Evolutionary conservation across 2,888 invertebrate species (phyloP), one percentile per base, ranked within the genome.

Genomic region (Choreutis nemorana): DNA sequence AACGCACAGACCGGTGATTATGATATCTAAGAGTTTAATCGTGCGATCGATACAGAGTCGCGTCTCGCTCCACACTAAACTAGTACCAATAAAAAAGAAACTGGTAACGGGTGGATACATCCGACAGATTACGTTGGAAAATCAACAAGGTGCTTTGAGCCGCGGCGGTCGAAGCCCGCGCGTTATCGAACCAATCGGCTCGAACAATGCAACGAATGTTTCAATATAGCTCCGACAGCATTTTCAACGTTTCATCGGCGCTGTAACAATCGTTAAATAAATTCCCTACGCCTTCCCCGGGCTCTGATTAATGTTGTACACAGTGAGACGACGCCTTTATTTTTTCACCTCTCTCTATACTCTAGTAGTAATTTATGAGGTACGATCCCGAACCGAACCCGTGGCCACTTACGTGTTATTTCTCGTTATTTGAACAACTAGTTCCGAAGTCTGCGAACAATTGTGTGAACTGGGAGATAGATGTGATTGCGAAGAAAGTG

Each of bases 221-320:
- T 75, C 73, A 73, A 73, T 73, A 73, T 70, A 71, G 54, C 63
- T 50, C 61, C 68, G 66, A 75, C 72, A 73, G 71, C 70, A 71
- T 77, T 77, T 77, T 75, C 72, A 75, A 73, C 68, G 75, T 75
- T 77, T 77, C 77, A 70, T 72, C 75, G 75, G 54, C 60, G 59
- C 54, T 72, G 71, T 70, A 70, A 77, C 75, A 75, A 75, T 75
- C 75, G 75, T 77, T 65, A 73, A 77, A 77, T 73, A 77, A 75
- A 77, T 78, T 73, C 72, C 70, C 64, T 72, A 68, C 75, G 72
- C 75, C 73, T 72, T 71, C 73, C 70, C 68, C 62, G 53, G 63
- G 67, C 58, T 61, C 73, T 78, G 78, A 78, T 78, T 78, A 77
- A 78, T 77, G 75, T 72, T 56, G 63, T 67, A 73, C 73, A 75